phyloP scores from a whole-genome alignment of 2,888 invertebrate species.

The Epinotia nisella region DNA sequence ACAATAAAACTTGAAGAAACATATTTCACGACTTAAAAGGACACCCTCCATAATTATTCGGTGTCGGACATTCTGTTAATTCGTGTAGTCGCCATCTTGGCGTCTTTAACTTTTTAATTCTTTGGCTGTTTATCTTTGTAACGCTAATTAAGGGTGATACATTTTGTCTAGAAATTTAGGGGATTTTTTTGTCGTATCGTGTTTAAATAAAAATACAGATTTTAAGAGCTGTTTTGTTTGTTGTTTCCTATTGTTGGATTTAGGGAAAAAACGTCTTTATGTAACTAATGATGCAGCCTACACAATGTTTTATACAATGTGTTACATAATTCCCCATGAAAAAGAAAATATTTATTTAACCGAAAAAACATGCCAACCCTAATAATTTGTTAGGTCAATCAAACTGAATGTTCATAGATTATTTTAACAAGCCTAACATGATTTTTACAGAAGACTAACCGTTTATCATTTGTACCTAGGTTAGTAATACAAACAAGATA shows the following conservation, averaged over 20 bases:
- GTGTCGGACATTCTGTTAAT: conserved; percentile 70
- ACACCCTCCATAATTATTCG: conserved; percentile 61
- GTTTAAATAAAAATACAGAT: conserved; percentile 12
- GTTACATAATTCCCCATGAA: too few relatives aligned
- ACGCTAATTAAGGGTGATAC: conserved; percentile 54
- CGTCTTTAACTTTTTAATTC: conserved; percentile 61
- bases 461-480: too few relatives aligned
- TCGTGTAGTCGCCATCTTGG: conserved; percentile 65
- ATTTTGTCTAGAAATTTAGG: conserved; percentile 44
- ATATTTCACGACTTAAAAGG: conserved; percentile 23
- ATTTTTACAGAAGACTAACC: too few relatives aligned
- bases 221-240: background rate
- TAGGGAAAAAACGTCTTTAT: background rate
- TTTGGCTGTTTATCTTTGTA: conserved; percentile 60
- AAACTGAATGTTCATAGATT: too few relatives aligned
- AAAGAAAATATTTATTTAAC: too few relatives aligned
- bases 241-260: background rate
- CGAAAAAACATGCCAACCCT: too few relatives aligned
- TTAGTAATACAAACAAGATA: too few relatives aligned
- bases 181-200: conserved; percentile 41
- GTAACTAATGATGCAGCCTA: too few relatives aligned
- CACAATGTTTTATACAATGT: too few relatives aligned
- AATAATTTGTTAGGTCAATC: too few relatives aligned
- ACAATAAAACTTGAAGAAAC: conserved; percentile 17
- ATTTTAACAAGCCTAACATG: too few relatives aligned